Evolutionary conservation across 2,888 invertebrate genomes (phyloP).

Genomic region (Coelinius sp.): DNA sequence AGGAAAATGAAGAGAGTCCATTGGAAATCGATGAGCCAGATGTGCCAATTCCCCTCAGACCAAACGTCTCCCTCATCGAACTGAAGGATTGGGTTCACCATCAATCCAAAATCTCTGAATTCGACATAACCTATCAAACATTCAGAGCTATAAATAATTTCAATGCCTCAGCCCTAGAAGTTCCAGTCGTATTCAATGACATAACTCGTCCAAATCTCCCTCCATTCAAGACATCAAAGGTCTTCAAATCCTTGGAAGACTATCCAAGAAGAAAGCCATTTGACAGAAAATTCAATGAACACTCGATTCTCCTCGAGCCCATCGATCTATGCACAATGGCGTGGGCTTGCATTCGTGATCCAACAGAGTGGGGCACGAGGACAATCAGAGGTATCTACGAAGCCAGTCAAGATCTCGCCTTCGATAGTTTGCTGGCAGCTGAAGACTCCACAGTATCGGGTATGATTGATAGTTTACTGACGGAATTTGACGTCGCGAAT

Average conservation of each 20-base stretch:
- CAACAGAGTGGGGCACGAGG: conserved; percentile 58
- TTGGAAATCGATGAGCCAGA: conserved; percentile 28
- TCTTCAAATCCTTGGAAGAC: not conserved
- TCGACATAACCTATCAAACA: conserved; percentile 50
- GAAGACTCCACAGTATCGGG: conserved; percentile 57
- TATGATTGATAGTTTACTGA: conserved; percentile 55
- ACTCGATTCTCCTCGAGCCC: conserved; percentile 52
- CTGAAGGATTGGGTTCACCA: conserved; percentile 54
- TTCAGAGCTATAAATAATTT: conserved; percentile 56
- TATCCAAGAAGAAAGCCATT: conserved; percentile 44
- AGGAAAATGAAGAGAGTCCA: not conserved
- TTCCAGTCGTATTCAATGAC: conserved; percentile 58
- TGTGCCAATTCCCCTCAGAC: conserved; percentile 28
- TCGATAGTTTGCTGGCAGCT: conserved; percentile 56
- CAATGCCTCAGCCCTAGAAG: conserved; percentile 60
- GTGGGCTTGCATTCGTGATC: conserved; percentile 65
- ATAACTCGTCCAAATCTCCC: conserved; percentile 56
- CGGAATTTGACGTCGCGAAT: conserved; percentile 64
- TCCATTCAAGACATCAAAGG: conserved; percentile 51
- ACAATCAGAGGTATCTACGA: conserved; percentile 61
- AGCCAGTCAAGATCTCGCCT: conserved; percentile 56
- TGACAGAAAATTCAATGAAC: conserved; percentile 56
- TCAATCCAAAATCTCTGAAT: conserved; percentile 37
- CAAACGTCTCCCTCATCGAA: conserved; percentile 51
- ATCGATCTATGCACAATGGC: conserved; percentile 66